Percentiles rank a stretch among this genome's conserved stretches.
Conservation (phyloP, 2,113 vertebrate species). For the Chrysemys picta region DNA sequence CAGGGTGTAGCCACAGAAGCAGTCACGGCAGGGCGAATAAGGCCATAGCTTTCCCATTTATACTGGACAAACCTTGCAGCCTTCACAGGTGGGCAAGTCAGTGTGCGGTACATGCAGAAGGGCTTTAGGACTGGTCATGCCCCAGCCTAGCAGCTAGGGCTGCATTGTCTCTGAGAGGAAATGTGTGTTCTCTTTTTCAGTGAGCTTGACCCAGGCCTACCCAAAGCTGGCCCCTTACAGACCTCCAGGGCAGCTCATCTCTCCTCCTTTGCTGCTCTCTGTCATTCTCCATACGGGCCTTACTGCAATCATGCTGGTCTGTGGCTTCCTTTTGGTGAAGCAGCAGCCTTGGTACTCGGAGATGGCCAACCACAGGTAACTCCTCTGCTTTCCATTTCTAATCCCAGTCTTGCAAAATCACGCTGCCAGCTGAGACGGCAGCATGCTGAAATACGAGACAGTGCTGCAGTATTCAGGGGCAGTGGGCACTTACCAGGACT, state of each 20-base stretch:
- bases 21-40: neutral
- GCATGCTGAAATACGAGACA: too few relatives aligned
- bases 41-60: neutral
- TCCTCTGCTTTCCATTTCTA: neutral
- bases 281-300: constrained; percentile 71
- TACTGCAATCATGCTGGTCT: constrained; percentile 53
- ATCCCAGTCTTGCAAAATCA: neutral
- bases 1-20: neutral
- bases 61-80: neutral
- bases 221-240: constrained; percentile 77
- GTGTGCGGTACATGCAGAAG: too few relatives aligned
- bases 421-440: accelerated
- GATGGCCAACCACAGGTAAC: constrained; percentile 69
- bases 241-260: constrained; percentile 75
- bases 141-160: accelerated
- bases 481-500: neutral
- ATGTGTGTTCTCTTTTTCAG: constrained; percentile 40
- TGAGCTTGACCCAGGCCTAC: constrained; percentile 78
- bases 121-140: too few relatives aligned
- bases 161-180: neutral
- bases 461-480: neutral
- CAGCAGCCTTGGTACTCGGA: constrained; percentile 78
- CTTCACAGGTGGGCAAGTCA: neutral
- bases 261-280: constrained; percentile 77
- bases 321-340: constrained; percentile 75